Conservation (phyloP, 2,113 vertebrate genomes). For the Amia ocellicauda region DNA sequence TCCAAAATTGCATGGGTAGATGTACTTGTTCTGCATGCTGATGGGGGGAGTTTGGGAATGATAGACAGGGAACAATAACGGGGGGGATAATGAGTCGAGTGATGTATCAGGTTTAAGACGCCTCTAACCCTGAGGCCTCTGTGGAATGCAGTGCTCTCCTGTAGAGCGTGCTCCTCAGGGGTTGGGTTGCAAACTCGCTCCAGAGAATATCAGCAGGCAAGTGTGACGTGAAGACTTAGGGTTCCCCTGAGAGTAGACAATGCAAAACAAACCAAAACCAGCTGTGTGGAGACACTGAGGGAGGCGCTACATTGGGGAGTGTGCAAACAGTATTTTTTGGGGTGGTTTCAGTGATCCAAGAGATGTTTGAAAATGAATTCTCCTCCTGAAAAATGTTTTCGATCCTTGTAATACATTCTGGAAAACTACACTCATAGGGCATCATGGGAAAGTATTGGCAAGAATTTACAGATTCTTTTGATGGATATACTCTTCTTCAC, state of each 20-base stretch:
- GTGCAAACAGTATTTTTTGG: too few species aligned
- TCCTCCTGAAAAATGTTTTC: too few species aligned
- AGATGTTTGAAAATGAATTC: too few species aligned
- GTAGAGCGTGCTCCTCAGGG: not conserved
- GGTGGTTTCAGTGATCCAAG: too few species aligned
- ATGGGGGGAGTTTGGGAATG: too few species aligned
- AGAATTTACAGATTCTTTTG: too few species aligned
- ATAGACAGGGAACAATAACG: not conserved
- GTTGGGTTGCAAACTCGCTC: not conserved
- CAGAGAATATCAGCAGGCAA: not conserved
- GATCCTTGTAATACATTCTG: too few species aligned
- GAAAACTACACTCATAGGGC: too few species aligned
- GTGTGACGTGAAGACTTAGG: not conserved
- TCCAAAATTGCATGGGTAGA: too few species aligned
- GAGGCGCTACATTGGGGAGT: not conserved
- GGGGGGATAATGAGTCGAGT: not conserved
- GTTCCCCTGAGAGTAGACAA: not conserved
- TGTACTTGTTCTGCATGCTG: too few species aligned
- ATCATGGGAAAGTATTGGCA: too few species aligned
- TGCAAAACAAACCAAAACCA: constrained; percentile 8
- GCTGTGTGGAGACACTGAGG: not conserved
- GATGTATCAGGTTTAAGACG: not conserved
- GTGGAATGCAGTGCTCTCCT: not conserved
- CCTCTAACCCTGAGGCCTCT: not conserved
- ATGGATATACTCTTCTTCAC: too few species aligned